phyloP scores from a whole-genome alignment of 2,888 invertebrate species.

The Furcula furcula region DNA sequence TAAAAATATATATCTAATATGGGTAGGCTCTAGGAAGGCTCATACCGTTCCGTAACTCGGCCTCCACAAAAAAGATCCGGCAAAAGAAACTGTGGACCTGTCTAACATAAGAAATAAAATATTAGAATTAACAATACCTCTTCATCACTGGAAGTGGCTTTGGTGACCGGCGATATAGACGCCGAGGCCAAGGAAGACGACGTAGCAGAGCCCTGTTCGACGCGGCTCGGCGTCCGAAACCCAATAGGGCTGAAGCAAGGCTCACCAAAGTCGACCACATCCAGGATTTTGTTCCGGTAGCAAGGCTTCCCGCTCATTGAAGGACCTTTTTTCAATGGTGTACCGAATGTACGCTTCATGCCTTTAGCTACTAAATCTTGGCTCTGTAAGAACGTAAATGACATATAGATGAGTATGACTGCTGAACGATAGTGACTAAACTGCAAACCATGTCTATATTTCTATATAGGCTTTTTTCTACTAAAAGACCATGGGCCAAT shows the following conservation, averaged over 20 bases:
- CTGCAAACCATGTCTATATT: too few species aligned
- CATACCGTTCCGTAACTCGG: too few species aligned
- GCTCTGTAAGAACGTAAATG: constrained; percentile 39
- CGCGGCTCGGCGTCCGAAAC: constrained; percentile 57
- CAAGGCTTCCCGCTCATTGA: constrained; percentile 41
- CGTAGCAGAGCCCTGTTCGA: constrained; percentile 39
- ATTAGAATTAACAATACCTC: too few species aligned
- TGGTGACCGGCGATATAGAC: constrained; percentile 65
- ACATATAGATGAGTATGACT: too few species aligned
- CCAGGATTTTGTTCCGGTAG: constrained; percentile 65
- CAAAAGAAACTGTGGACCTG: too few species aligned
- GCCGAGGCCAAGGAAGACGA: constrained; percentile 57
- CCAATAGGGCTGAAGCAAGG: constrained; percentile 67
- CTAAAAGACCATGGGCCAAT: too few species aligned
- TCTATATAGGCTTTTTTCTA: too few species aligned
- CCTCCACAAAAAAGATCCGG: too few species aligned
- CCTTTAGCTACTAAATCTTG: constrained; percentile 55
- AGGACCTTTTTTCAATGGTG: constrained; percentile 50
- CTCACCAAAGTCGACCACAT: constrained; percentile 65
- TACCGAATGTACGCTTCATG: constrained; percentile 71
- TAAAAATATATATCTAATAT: too few species aligned
- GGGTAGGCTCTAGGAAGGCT: too few species aligned
- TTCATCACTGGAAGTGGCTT: constrained; percentile 63
- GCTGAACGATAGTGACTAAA: too few species aligned
- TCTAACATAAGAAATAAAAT: too few species aligned